phyloP scores from a whole-genome alignment of 2,888 invertebrate genomes.

The Troilus luridus region DNA sequence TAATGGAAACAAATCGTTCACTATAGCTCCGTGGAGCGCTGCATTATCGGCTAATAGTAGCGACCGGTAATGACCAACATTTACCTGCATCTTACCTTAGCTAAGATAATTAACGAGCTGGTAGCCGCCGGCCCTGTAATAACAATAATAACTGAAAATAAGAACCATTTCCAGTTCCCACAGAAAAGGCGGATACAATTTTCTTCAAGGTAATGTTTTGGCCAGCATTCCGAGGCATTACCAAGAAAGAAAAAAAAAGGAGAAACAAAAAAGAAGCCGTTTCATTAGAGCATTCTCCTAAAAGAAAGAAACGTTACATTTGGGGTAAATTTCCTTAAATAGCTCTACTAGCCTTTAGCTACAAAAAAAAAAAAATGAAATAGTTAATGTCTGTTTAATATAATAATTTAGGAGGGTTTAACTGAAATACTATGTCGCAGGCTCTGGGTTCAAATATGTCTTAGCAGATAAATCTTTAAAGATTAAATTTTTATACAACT shows the following conservation, averaged over 20 bases:
- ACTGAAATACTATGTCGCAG: no score
- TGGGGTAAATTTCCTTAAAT: no score
- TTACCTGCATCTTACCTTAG: conserved; percentile 20
- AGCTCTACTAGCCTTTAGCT: no score
- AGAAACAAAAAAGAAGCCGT: background rate
- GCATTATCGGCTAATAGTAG: conserved; percentile 25
- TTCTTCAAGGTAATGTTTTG: background rate
- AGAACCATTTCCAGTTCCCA: background rate
- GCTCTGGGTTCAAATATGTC: no score
- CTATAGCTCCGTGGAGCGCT: background rate
- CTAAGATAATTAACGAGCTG: conserved; percentile 5
- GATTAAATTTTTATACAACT: no score
- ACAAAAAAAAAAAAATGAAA: no score
- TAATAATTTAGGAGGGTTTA: no score
- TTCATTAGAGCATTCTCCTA: background rate
- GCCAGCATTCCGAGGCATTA: background rate
- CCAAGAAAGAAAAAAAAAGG: background rate
- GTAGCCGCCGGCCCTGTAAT: conserved; percentile 6
- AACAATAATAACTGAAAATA: conserved; percentile 23
- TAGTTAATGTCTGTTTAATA: no score
- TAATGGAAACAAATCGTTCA: conserved; percentile 44
- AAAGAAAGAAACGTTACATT: no score
- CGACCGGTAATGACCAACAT: background rate
- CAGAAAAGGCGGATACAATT: background rate
- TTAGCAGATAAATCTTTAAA: no score